A percentile compares a stretch with the other conserved stretches of the same genome.
Conservation (phyloP, 2,888 invertebrate genomes). For the Microctonus aethiopoides region DNA sequence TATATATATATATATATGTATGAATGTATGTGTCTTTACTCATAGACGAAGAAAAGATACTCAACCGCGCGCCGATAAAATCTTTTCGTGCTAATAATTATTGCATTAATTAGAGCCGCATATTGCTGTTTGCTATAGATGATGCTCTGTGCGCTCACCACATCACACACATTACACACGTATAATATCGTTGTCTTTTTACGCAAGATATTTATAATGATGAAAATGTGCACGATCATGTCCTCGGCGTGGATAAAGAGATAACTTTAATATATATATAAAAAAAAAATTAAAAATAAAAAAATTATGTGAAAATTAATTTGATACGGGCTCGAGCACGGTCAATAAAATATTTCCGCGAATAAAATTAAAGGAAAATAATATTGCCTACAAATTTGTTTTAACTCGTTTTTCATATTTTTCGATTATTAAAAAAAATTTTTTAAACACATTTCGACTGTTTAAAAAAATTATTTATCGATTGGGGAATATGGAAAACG, state of each 20-base stretch:
- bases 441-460: too few species aligned
- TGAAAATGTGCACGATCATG: neutral
- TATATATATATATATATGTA: neutral
- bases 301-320: too few species aligned
- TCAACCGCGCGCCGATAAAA: neutral
- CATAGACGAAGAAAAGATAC: constrained; percentile 21
- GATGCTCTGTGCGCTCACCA: constrained; percentile 11
- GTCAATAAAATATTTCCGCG: too few species aligned
- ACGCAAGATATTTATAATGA: neutral
- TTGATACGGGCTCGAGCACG: too few species aligned
- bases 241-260: neutral
- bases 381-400: too few species aligned
- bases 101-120: constrained; percentile 57
- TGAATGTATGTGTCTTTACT: constrained; percentile 4
- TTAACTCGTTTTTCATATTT: too few species aligned
- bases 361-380: too few species aligned
- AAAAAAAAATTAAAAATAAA: too few species aligned
- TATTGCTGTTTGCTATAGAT: constrained; percentile 32
- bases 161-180: constrained; percentile 18
- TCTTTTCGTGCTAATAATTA: constrained; percentile 55
- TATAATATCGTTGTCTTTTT: constrained; percentile 16
- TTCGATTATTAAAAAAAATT: too few species aligned
- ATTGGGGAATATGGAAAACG: too few species aligned
- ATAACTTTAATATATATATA: too few species aligned
- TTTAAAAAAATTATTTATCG: too few species aligned